Percentiles rank a stretch among this genome's conserved stretches.
Conservation (phyloP, 2,888 invertebrate species). For the Microdon myrmicae region DNA sequence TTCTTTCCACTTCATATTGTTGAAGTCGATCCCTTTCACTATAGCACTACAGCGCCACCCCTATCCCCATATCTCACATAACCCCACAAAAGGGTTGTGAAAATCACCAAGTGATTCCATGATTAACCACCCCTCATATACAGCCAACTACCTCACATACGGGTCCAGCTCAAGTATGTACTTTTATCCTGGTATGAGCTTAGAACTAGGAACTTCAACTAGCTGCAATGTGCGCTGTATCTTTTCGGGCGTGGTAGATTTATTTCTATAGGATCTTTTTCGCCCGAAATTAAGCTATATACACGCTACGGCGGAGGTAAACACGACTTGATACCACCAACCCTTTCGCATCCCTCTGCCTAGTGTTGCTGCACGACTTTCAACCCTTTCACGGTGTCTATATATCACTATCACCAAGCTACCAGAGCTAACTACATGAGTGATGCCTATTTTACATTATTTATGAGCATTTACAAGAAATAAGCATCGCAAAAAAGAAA, state of each 20-base stretch:
- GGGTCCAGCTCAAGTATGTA: too few relatives aligned
- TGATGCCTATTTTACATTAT: conserved; percentile 52
- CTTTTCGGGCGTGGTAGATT: conserved; percentile 42
- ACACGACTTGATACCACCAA: conserved; percentile 27
- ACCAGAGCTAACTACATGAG: conserved; percentile 38
- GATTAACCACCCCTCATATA: too few relatives aligned
- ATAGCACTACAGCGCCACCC: too few relatives aligned
- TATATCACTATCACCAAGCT: conserved; percentile 15
- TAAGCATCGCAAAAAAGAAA: conserved; percentile 3
- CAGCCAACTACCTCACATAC: too few relatives aligned
- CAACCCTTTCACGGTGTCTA: conserved; percentile 37
- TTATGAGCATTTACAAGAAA: conserved; percentile 40
- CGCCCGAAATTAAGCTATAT: conserved; percentile 38
- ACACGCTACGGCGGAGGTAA: conserved; percentile 1
- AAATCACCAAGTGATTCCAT: too few relatives aligned
- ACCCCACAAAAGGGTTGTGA: too few relatives aligned
- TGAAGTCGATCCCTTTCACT: too few relatives aligned
- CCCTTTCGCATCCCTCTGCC: conserved; percentile 19
- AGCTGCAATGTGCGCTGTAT: too few relatives aligned
- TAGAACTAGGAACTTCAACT: too few relatives aligned
- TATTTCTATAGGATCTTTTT: conserved; percentile 33
- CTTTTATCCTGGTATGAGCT: too few relatives aligned
- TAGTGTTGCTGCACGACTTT: conserved; percentile 28
- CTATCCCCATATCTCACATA: too few relatives aligned
- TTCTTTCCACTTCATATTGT: too few relatives aligned